Conservation (phyloP, 2,888 invertebrate species). For the Tinea semifulvella region DNA sequence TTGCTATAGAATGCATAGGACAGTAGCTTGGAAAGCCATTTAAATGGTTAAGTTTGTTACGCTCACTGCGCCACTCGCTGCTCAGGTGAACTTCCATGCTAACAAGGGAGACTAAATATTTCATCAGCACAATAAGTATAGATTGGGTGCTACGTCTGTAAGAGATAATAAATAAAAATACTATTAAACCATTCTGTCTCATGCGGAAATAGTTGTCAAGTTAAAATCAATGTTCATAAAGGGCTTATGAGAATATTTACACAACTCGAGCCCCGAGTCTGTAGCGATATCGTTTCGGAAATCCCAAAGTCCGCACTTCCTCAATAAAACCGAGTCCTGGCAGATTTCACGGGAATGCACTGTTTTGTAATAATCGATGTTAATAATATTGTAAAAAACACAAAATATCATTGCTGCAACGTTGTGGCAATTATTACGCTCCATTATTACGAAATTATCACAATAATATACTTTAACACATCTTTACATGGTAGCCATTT, state of each 20-base stretch:
- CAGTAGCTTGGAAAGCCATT: constrained; percentile 22
- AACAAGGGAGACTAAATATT: constrained; percentile 28
- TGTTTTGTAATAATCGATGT: constrained; percentile 20
- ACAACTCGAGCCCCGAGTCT: constrained; percentile 24
- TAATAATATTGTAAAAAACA: constrained; percentile 17
- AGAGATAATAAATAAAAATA: constrained; percentile 23
- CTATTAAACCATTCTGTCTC: constrained; percentile 36
- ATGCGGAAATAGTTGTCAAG: constrained; percentile 28
- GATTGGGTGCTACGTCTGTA: constrained; percentile 21
- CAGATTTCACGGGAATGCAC: not conserved
- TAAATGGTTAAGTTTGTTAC: constrained; percentile 31
- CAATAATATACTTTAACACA: constrained; percentile 4
- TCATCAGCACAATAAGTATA: too few species aligned
- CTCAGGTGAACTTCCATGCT: constrained; percentile 38
- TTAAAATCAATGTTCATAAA: constrained; percentile 32
- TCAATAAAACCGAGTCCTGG: constrained; percentile 25
- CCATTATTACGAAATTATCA: constrained; percentile 11
- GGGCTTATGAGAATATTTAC: constrained; percentile 37
- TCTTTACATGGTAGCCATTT: constrained; percentile 12
- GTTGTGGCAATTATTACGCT: not conserved
- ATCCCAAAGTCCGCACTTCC: constrained; percentile 24
- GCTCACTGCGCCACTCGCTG: constrained; percentile 38
- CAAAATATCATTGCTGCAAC: constrained; percentile 16
- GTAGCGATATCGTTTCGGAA: constrained; percentile 2
- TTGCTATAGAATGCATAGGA: constrained; percentile 35